phyloP scores from a whole-genome alignment of 1,140 invertebrate species.

The Nilaparvata lugens region DNA sequence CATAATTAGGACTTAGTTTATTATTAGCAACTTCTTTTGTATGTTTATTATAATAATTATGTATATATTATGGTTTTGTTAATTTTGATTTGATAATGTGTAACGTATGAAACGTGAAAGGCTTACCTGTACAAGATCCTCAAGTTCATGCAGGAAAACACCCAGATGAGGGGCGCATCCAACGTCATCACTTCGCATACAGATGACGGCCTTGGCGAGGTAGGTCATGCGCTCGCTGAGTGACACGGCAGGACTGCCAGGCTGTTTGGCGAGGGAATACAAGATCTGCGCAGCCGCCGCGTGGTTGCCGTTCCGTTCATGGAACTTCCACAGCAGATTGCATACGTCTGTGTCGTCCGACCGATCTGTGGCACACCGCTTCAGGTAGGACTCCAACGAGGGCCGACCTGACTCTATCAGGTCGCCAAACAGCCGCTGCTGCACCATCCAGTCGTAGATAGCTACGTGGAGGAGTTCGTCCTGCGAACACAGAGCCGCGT shows the following conservation, averaged over 20 bases:
- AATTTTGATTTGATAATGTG: too few species aligned
- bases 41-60: too few species aligned
- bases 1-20: too few species aligned
- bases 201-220: constrained; percentile 88
- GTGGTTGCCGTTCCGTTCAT: constrained; percentile 87
- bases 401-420: constrained; percentile 66
- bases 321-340: constrained; percentile 92
- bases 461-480: constrained; percentile 87
- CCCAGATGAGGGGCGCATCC: constrained; percentile 66
- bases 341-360: constrained; percentile 42
- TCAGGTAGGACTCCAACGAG: constrained; percentile 44
- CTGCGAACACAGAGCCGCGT: constrained; percentile 17
- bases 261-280: constrained; percentile 73
- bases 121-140: constrained; percentile 78
- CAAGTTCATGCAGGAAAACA: constrained; percentile 81
- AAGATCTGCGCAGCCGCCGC: constrained; percentile 87
- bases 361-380: constrained; percentile 18
- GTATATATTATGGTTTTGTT: too few species aligned
- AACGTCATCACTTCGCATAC: constrained; percentile 78
- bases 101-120: too few species aligned
- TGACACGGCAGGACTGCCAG: constrained; percentile 52
- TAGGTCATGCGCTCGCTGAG: constrained; percentile 75
- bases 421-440: constrained; percentile 63
- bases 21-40: too few species aligned
- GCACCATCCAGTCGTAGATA: constrained; percentile 90